Evolutionary conservation across 2,888 invertebrate genomes (phyloP), one percentile per base, ranked within the genome.

Genomic region (Torymus aiolomorphi): DNA sequence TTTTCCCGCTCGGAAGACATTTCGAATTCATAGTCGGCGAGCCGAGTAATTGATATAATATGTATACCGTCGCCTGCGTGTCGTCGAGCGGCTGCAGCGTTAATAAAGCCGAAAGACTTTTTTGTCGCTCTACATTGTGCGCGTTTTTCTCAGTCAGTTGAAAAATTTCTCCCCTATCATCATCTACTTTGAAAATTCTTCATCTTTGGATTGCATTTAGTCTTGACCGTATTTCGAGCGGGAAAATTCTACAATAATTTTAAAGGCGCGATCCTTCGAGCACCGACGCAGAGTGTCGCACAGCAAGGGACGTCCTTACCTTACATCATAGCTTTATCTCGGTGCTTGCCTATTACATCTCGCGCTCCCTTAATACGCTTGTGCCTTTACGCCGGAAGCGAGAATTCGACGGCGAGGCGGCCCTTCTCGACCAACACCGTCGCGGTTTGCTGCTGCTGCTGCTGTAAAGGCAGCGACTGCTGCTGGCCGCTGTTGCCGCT

Each of bases 151-250:
- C 78, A 78, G 77, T 82, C 76, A 18, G 70, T 65, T 63, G 61
- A 74, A 80, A 54, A 63, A 71, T 51, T 57, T 67, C 73, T 77
- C 71, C 65, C 31, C 42, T 42, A 1, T 59, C n/a, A 2, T 5
- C 12, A n/a, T 85, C 84, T 81, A 83, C 70, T 83, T 81, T 31
- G 31, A 31, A 31, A 31, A 42, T 8, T 42, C 82, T 84, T 84
- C 84, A 86, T 88, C 88, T 88, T 88, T 88, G 88, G 88, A 87
- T 88, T 86, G 81, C 84, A 86, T 83, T 87, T 87, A 88, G 88
- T 88, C 88, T 88, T 87, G 85, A 86, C 84, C 67, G 66, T 75
- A 84, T 51, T 67, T 51, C 67, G 75, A 75, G 75, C 61, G 75
- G 24, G 69, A 59, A 24, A 24, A 61, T 20, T 59, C n/a, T 65